Base-by-base conservation (phyloP, 2,888 invertebrate genomes). In the Drosophila atripex region DNA sequence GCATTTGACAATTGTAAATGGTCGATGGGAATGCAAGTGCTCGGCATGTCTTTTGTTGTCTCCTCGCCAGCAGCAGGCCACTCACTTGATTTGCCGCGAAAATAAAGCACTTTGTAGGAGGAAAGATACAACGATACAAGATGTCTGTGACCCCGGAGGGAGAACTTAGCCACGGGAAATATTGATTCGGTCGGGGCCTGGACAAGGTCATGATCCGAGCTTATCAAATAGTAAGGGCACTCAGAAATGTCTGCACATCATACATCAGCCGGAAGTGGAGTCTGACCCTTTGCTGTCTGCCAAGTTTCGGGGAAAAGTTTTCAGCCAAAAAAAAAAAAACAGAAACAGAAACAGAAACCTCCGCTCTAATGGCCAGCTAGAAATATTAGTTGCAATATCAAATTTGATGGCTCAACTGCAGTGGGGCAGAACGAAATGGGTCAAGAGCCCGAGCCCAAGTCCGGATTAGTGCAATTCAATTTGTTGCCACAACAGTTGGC, bases 361-460 rank as follows among this genome's bases (percentile, higher is more conserved):
- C 16, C 46, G 56, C 18, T 76, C 75, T 87, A 90, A 91, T 89
- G 90, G 90, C 80, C 75, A 77, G 75, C 70, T 63, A 87, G 90
- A 90, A 78, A 88, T 90, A 90, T 91, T 90, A 84, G 86, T 77
- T 89, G 71, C 64, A 47, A 75, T 79, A 89, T 87, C 78, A 85
- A 73, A 84, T 86, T 79, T 88, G 90, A 90, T 87, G 84, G 66
- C 65, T 58, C 18, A 43, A 21, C 43, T 35, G 65, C 63, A 64
- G 43, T 21, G 43, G 43, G 11, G 65, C 50, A 49, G 18, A 41
- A 18, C 43, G 16, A 61, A 63, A 49, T 80, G 85, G 80, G 87
- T 82, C 80, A 80, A 56, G 45, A 51, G 28, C 18, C 50, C 28
- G 28, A 28, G 28, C 7, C 28, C 8, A 7, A 25, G 25, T 8